Evolutionary conservation across 2,888 invertebrate species (phyloP).

Genomic region (Diarsia brunnea): DNA sequence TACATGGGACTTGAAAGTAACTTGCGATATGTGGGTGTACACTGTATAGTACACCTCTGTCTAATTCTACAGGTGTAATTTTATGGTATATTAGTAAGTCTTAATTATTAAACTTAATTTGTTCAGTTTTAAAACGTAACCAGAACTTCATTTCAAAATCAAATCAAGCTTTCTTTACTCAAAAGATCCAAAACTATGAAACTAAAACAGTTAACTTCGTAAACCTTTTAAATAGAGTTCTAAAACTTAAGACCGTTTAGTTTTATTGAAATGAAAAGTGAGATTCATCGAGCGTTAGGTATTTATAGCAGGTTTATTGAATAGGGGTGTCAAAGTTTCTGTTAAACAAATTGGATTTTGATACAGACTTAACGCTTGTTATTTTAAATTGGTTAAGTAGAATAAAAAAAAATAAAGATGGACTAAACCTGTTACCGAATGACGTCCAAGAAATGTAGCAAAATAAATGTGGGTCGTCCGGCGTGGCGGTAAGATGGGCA

Average conservation of each 20-base stretch:
- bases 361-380: background rate
- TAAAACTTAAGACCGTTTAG: slow-evolving; percentile 8
- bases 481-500: too few species aligned
- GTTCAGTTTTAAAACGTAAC: background rate
- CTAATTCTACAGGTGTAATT: background rate
- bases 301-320: slow-evolving; percentile 13
- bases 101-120: background rate
- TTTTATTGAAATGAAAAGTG: slow-evolving; percentile 47
- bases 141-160: background rate
- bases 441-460: too few species aligned
- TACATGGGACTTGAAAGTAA: background rate
- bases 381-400: background rate
- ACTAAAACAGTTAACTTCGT: background rate
- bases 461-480: too few species aligned
- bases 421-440: too few species aligned
- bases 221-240: slow-evolving; percentile 16
- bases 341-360: slow-evolving; percentile 27
- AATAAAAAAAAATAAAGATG: background rate
- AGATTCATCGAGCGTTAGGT: slow-evolving; percentile 33
- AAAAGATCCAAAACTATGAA: background rate
- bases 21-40: background rate
- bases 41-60: background rate
- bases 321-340: background rate
- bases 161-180: background rate
- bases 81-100: background rate